Conservation (phyloP, 1,140 invertebrate genomes). For the Ostrea denselamellosa region DNA sequence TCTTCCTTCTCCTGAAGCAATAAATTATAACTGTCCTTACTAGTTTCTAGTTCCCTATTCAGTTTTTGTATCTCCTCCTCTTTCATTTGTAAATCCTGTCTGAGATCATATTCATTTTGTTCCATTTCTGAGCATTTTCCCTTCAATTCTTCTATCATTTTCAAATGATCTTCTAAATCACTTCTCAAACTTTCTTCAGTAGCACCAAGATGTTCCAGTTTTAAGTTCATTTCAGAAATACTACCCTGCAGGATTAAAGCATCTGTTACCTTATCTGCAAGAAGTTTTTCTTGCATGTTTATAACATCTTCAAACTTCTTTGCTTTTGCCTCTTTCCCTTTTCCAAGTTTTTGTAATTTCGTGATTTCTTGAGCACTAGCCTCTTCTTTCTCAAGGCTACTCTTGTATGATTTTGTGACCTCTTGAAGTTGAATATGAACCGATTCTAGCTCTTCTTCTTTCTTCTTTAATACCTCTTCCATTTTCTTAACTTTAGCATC, state of each 20-base stretch:
- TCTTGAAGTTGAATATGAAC: constrained; percentile 28
- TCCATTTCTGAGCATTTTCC: constrained; percentile 41
- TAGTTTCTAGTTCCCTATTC: constrained; percentile 35
- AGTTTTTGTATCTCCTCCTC: constrained; percentile 49
- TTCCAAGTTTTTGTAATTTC: constrained; percentile 54
- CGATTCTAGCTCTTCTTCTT: constrained; percentile 45
- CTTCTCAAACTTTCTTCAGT: constrained; percentile 53
- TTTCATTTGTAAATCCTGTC: constrained; percentile 35
- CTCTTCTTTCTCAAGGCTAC: constrained; percentile 48
- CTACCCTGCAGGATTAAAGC: constrained; percentile 52
- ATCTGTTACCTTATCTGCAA: constrained; percentile 56
- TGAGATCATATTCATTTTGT: constrained; percentile 24
- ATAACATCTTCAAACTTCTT: constrained; percentile 60
- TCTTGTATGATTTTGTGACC: constrained; percentile 29
- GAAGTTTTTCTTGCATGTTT: constrained; percentile 48
- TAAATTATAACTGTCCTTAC: constrained; percentile 35
- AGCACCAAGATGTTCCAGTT: constrained; percentile 56
- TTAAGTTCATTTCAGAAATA: constrained; percentile 58
- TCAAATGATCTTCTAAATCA: constrained; percentile 51
- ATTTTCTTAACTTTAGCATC: constrained; percentile 54
- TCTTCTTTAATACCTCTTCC: constrained; percentile 49
- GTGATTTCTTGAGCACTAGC: constrained; percentile 31
- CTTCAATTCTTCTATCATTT: constrained; percentile 18
- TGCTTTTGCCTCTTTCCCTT: constrained; percentile 56
- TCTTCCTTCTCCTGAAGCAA: constrained; percentile 48